Evolutionary conservation across 2,888 invertebrate species (phyloP).

Genomic region (Ditula angustiorana): DNA sequence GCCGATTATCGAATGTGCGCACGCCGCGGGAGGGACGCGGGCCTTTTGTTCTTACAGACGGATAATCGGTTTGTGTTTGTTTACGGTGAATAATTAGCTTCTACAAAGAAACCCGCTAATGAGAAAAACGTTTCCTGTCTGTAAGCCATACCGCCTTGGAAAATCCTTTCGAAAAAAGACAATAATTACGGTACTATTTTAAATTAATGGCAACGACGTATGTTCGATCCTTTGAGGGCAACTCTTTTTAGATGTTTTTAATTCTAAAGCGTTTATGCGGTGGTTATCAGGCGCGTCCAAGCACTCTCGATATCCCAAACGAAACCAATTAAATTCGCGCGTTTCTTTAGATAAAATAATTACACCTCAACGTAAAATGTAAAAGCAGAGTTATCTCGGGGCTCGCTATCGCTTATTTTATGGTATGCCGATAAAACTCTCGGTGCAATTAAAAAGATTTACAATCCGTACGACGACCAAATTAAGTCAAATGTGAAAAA

Average conservation of each 20-base stretch:
- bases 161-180: neutral
- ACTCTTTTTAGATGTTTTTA: neutral
- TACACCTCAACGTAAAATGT: neutral
- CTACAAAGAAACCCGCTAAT: slow-evolving; percentile 22
- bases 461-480: slow-evolving; percentile 5
- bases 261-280: neutral
- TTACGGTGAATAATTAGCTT: slow-evolving; percentile 27
- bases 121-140: slow-evolving; percentile 14
- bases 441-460: slow-evolving; percentile 36
- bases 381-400: slow-evolving; percentile 15
- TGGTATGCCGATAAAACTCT: slow-evolving; percentile 13
- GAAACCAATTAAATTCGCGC: slow-evolving; percentile 32
- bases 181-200: neutral
- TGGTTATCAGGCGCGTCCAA: slow-evolving; percentile 8
- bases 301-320: slow-evolving; percentile 8
- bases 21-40: slow-evolving; percentile 21
- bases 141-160: slow-evolving; percentile 15
- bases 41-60: slow-evolving; percentile 13
- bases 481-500: slow-evolving; percentile 20
- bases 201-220: neutral
- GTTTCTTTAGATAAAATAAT: slow-evolving; percentile 17
- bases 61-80: slow-evolving; percentile 34
- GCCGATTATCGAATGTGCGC: slow-evolving; percentile 31
- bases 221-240: neutral
- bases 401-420: slow-evolving; percentile 26